Evolutionary conservation across 1,140 invertebrate species (phyloP).

Genomic region (Alviniconcha marisindica): DNA sequence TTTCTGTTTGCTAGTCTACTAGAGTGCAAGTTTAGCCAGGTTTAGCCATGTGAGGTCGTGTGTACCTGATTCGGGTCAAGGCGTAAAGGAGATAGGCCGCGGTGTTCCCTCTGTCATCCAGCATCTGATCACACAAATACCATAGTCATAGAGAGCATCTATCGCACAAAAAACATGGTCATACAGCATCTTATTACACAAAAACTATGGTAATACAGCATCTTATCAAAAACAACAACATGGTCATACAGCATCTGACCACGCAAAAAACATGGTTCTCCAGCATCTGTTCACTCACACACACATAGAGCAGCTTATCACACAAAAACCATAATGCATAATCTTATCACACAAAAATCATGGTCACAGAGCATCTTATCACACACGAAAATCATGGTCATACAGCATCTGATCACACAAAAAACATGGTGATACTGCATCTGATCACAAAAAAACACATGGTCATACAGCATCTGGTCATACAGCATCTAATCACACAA

Average conservation of each 20-base stretch:
- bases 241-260: not conserved
- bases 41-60: not conserved
- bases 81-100: constrained; percentile 98
- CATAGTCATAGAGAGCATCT: too few species aligned
- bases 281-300: not conserved
- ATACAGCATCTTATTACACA: too few species aligned
- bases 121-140: constrained; percentile 86
- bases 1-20: not conserved
- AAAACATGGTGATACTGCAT: not conserved
- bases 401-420: too few species aligned
- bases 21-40: not conserved
- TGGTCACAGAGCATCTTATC: too few species aligned
- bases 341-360: not conserved
- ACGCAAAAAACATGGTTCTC: not conserved
- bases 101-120: constrained; percentile 99
- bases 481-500: not conserved
- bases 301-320: not conserved
- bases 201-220: too few species aligned
- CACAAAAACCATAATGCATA: not conserved
- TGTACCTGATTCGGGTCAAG: constrained; percentile 88
- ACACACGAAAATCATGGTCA: too few species aligned
- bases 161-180: too few species aligned
- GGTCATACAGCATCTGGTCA: not conserved
- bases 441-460: not conserved
- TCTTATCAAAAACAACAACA: not conserved